A percentile compares a stretch with the other conserved stretches of the same genome.
These are phyloP conservation scores for Chunga burmeisteri DNA, from an alignment of 2,113 vertebrate genomes.

Conservation along the genomic window DNA sequence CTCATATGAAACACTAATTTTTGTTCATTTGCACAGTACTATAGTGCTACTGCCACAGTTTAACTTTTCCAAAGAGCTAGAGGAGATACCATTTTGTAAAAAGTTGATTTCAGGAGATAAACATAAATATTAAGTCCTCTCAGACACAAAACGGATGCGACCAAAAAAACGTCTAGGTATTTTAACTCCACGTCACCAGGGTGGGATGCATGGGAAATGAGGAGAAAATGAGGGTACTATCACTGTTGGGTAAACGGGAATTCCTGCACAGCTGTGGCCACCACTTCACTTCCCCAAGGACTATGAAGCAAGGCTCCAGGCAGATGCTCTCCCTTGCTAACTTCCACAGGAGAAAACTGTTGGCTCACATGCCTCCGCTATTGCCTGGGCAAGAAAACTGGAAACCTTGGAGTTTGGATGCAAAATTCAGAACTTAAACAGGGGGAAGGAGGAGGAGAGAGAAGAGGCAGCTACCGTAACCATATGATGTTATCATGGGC, in stretches of 20 bases:
- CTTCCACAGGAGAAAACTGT: neutral
- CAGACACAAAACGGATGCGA: neutral
- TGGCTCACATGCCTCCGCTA: neutral
- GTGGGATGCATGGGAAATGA: neutral
- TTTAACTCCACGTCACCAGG: neutral
- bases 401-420: neutral
- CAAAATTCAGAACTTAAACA: neutral
- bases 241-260: neutral
- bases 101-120: neutral
- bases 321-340: neutral
- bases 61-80: neutral
- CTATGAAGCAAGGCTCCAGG: neutral
- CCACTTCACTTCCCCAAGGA: neutral
- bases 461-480: neutral
- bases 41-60: fast-evolving
- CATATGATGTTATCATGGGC: neutral
- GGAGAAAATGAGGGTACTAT: neutral
- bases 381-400: neutral
- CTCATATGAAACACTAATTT: neutral
- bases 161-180: neutral
- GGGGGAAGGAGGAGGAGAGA: neutral
- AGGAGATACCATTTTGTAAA: neutral
- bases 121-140: neutral
- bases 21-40: neutral
- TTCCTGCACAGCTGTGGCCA: neutral